phyloP scores from a whole-genome alignment of 2,113 vertebrate species.

The Oxygymnocypris stewartii region DNA sequence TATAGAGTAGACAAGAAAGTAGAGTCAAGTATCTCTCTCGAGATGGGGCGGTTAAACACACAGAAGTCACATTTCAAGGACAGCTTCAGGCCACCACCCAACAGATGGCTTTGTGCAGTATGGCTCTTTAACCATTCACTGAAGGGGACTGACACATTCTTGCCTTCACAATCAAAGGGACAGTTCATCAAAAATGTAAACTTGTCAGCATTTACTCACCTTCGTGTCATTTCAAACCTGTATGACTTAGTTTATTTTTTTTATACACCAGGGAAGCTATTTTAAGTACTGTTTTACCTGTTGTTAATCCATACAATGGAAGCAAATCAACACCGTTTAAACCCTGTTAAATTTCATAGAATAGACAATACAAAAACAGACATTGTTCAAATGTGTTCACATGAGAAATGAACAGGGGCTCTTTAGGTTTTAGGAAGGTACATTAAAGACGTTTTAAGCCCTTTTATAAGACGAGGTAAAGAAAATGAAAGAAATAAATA shows the following conservation, averaged over 20 bases:
- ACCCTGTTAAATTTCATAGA: not conserved
- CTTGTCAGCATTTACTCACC: not conserved
- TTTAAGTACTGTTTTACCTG: not conserved
- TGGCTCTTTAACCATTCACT: not conserved
- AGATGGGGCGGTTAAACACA: not conserved
- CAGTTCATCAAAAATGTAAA: not conserved
- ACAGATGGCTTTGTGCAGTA: not conserved
- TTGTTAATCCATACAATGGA: not conserved
- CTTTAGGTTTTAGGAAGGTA: no score
- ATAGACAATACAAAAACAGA: not conserved
- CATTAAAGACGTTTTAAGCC: no score
- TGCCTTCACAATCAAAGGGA: not conserved
- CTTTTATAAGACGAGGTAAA: no score
- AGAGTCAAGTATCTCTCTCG: not conserved
- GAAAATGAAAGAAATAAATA: no score
- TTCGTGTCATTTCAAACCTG: not conserved
- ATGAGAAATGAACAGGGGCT: not conserved
- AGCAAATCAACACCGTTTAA: not conserved
- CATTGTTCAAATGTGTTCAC: not conserved
- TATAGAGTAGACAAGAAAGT: not conserved
- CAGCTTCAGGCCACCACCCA: constrained; percentile 23
- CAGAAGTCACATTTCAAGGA: constrained; percentile 16
- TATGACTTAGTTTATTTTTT: not conserved
- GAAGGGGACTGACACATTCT: not conserved
- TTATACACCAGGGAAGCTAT: not conserved